Evolutionary conservation across 2,888 invertebrate species (phyloP), one percentile per base, ranked within the genome.

Genomic region (Merodon equestris): DNA sequence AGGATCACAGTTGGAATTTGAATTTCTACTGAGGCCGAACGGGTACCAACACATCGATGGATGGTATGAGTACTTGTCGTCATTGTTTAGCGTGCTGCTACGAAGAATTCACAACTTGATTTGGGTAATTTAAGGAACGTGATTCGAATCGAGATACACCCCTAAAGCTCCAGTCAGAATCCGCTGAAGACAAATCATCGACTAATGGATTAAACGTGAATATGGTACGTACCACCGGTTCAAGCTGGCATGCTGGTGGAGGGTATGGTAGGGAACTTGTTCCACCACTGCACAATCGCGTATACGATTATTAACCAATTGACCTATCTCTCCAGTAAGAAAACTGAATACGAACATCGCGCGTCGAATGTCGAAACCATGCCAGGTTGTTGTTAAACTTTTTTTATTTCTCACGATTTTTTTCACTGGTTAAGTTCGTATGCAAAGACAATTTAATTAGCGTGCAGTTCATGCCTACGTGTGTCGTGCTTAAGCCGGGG

Each of bases 401-500:
- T 17, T 10, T 18, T 0, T 12, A 10, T 34, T 27, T 27, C 27
- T 27, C 27, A 27, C 7, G 14, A 27, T 27, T 27, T 27, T 27
- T 27, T 27, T 27, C 7, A 4, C 7, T 27, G 2, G 2, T 27
- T 27, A 1, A 47, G 13, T 9, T 13, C 1, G 3, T 14, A 5
- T 13, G 47, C 44, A 14, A 64, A 71, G 66, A 56, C 71, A 71
- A 76, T 76, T 71, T 71, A 71, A 76, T 76, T 76, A 71, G 63
- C 73, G 44, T 57, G 7, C 27, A 9, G 17, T 36, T 27, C 19
- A 36, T 14, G 42, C 47, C 44, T 56, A 14, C 18, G 18, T 10
- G 50, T 44, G 45, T 66, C 66, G 66, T 60, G 73, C 27, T 40
- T 56, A 56, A 74, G 47, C 36, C 74, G 48, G 60, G 60, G 66